Evolutionary conservation across 23 tunicate species (phyloP).

Genomic region (Pegea sp.): DNA sequence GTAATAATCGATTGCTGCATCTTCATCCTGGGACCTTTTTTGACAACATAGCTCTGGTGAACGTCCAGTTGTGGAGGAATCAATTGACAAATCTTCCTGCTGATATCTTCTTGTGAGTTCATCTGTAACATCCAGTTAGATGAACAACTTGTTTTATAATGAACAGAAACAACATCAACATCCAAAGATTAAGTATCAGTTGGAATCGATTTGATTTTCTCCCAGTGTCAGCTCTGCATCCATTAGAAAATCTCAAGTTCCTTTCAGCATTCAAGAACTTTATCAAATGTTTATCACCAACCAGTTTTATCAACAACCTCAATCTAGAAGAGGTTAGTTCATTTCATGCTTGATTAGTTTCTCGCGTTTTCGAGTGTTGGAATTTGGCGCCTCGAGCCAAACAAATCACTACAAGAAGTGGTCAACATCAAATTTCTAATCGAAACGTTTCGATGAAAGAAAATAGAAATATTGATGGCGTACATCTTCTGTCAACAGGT

Average conservation of each 20-base stretch:
- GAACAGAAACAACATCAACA: background rate
- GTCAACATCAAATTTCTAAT: slow-evolving; percentile 4
- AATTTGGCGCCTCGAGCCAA: too few species aligned
- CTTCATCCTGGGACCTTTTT: slow-evolving; percentile 7
- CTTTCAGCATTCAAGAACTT: background rate
- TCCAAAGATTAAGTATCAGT: background rate
- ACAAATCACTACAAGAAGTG: too few species aligned
- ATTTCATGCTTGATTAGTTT: too few species aligned
- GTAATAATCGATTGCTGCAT: slow-evolving; percentile 28
- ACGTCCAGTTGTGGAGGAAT: slow-evolving; percentile 36
- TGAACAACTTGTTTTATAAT: too few species aligned
- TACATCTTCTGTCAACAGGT: slow-evolving; percentile 58
- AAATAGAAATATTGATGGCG: slow-evolving; percentile 22
- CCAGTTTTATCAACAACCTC: background rate
- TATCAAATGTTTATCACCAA: background rate
- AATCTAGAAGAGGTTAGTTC: background rate
- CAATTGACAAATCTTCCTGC: slow-evolving; percentile 27
- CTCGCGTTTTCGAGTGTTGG: too few species aligned
- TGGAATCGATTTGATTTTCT: background rate
- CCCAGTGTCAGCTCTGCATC: background rate
- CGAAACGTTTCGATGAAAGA: slow-evolving; percentile 24
- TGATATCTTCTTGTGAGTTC: slow-evolving; percentile 36
- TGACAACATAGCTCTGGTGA: slow-evolving; percentile 4
- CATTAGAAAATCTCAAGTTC: background rate
- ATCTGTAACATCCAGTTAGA: background rate